Conservation (phyloP, 2,888 invertebrate genomes). For the Chaetogeoica ovagalla region DNA sequence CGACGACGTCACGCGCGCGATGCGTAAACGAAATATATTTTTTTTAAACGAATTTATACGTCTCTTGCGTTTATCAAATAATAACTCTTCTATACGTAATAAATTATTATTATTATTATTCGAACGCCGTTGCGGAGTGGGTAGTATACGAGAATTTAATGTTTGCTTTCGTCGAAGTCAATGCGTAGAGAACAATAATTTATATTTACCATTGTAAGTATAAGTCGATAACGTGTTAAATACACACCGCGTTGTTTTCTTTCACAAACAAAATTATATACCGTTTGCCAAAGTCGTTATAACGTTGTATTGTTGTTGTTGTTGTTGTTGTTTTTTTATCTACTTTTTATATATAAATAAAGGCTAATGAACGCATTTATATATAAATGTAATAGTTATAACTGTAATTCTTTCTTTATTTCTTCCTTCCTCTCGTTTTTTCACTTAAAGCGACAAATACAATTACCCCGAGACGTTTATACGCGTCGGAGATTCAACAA, state of each 20-base stretch:
- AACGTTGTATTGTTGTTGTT: background rate
- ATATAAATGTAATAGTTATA: too few species aligned
- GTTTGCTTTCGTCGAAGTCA: too few species aligned
- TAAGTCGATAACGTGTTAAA: slow-evolving; percentile 4
- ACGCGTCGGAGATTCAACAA: background rate
- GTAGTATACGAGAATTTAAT: too few species aligned
- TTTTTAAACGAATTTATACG: too few species aligned
- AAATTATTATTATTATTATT: too few species aligned
- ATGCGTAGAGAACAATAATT: background rate
- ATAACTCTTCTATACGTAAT: too few species aligned
- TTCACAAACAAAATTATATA: slow-evolving; percentile 1
- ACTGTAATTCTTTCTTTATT: too few species aligned
- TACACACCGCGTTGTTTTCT: background rate
- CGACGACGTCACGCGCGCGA: too few species aligned
- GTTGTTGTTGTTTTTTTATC: background rate
- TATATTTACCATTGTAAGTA: background rate
- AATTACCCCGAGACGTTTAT: slow-evolving; percentile 3
- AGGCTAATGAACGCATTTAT: background rate
- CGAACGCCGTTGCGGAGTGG: too few species aligned
- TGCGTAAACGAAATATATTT: too few species aligned
- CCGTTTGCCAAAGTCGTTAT: slow-evolving; percentile 2
- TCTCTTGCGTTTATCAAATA: too few species aligned
- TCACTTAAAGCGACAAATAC: background rate
- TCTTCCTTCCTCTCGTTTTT: too few species aligned
- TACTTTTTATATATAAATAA: background rate